These are phyloP conservation scores for Neopelma chrysocephalum DNA, from an alignment of 2,797 vertebrate genomes.

Conservation along the genomic window DNA sequence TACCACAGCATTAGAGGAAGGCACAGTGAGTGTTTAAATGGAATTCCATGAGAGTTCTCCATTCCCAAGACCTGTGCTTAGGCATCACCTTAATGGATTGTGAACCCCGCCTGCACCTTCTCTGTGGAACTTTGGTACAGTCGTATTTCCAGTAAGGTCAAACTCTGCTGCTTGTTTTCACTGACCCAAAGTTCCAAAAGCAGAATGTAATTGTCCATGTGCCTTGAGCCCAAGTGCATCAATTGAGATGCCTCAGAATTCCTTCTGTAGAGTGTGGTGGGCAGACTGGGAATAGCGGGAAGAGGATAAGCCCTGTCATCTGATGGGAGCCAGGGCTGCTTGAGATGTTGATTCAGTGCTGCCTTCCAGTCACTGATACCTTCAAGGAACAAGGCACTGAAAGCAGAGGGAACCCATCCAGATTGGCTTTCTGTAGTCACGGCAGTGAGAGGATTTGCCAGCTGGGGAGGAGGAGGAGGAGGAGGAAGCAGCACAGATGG, in stretches of 20 bases:
- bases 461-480: slow-evolving; percentile 14
- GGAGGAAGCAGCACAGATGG: neutral
- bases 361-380: neutral
- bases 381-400: neutral
- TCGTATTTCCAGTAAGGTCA: neutral
- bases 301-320: neutral
- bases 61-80: neutral
- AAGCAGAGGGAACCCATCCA: neutral
- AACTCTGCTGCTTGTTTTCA: neutral
- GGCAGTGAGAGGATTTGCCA: neutral
- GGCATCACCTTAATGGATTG: neutral
- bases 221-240: neutral
- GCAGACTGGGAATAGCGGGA: neutral
- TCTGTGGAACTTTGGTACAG: neutral
- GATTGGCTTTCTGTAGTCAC: neutral
- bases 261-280: neutral
- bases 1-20: neutral
- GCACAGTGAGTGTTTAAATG: neutral
- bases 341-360: neutral
- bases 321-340: neutral
- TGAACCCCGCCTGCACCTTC: neutral
- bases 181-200: neutral
- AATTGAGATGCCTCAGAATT: neutral
- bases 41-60: neutral
- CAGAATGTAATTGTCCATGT: neutral